Evolutionary conservation across 2,113 vertebrate species (phyloP), one percentile per base, ranked within the genome.

Genomic region (Tychaedon coryphoeus): DNA sequence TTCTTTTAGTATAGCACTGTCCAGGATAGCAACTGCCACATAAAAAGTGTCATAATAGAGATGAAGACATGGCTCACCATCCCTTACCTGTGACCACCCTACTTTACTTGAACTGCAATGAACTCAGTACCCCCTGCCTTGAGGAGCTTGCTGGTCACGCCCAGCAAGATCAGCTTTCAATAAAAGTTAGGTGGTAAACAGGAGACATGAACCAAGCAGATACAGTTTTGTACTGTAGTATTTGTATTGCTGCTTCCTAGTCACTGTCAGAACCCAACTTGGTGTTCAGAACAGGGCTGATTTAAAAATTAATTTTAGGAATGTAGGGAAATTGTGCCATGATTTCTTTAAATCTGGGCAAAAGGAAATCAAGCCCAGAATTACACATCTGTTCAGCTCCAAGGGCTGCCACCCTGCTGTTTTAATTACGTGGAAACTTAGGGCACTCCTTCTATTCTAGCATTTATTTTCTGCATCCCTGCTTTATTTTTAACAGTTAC

Each of bases 401-500:
- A 0, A 65, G 64, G 38, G 57, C 62, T 93, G 43, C 61, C 70
- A 86, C 31, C 62, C 83, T 69, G 70, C 65, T 92, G 71, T 8
- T 76, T 47, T 26, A 86, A 87, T 80, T 78, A 56, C 5, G 12
- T 75, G 78, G 86, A 76, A 94, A 93, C 69, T 69, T 75, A 74
- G 62, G 56, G 51, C 3, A 1, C 78, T 91, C 53, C 73, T 91
- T 93, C 80, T 89, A 53, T 50, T 92, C 66, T 78, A 86, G 53
- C 60, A 87, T 45, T 91, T 81, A 45, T 94, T 94, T 95, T 94
- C 86, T 90, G 89, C 65, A 88, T 86, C 71, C 45, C 57, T 61
- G 75, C 62, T 95, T 96, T 95, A 95, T 94, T 97, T 97, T 95
- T 94, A 96, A 95, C 86, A 86, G 73, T 88, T 84, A 82, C 57